Percentiles rank a stretch among this genome's conserved stretches.
Conservation (phyloP, 2,888 invertebrate genomes). For the Oeneis ivallda region DNA sequence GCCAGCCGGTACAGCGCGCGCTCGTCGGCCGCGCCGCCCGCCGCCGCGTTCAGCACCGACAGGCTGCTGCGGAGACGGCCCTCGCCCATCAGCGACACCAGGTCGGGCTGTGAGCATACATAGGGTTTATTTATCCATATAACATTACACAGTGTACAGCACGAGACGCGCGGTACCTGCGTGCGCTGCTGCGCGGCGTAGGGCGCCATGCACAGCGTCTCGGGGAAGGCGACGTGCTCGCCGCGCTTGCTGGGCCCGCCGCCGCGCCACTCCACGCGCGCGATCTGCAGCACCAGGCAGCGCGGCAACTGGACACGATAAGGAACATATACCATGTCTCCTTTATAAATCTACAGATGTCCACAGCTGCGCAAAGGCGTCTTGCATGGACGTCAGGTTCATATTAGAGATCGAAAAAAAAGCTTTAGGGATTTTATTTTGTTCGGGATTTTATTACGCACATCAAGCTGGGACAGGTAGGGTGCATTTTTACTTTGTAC, state of each 20-base stretch:
- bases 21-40: slow-evolving; percentile 35
- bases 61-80: slow-evolving; percentile 51
- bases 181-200: slow-evolving; percentile 78
- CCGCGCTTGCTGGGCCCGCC: slow-evolving; percentile 90
- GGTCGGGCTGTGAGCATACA: slow-evolving; percentile 60
- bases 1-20: slow-evolving; percentile 85
- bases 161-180: too few species aligned
- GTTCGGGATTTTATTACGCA: too few species aligned
- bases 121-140: too few species aligned
- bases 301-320: slow-evolving; percentile 84
- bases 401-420: too few species aligned
- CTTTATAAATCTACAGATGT: too few species aligned
- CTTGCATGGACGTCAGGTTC: too few species aligned
- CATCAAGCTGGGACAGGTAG: too few species aligned
- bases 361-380: too few species aligned
- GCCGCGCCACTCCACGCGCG: slow-evolving; percentile 92
- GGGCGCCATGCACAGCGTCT: slow-evolving; percentile 91
- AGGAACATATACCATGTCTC: too few species aligned
- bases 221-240: slow-evolving; percentile 94
- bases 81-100: slow-evolving; percentile 70
- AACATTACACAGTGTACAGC: too few species aligned
- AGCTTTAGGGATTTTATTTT: too few species aligned
- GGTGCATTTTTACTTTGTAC: too few species aligned
- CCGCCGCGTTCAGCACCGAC: slow-evolving; percentile 44
- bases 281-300: slow-evolving; percentile 94